Evolutionary conservation across 1,140 invertebrate species (phyloP).

Genomic region (Pararge aegeria): DNA sequence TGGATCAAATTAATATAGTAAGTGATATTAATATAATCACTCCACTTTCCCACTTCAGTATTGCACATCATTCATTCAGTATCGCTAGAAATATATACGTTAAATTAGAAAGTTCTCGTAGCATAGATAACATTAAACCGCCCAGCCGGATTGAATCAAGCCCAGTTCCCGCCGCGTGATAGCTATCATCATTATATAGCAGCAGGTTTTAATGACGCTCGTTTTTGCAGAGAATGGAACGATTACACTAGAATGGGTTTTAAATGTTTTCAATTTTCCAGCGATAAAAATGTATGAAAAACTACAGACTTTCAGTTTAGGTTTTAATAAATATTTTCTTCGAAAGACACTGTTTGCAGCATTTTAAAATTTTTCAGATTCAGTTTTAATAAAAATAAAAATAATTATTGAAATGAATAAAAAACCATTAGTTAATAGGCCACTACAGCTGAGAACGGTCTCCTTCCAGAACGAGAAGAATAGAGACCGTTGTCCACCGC

Average conservation of each 20-base stretch:
- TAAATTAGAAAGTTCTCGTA: neutral
- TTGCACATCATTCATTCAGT: too few species aligned
- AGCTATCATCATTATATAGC: slow-evolving; percentile 7
- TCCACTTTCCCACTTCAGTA: too few species aligned
- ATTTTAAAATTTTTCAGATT: neutral
- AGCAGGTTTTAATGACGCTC: slow-evolving; percentile 8
- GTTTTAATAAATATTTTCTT: slow-evolving; percentile 2
- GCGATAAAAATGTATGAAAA: slow-evolving; percentile 8
- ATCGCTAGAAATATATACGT: too few species aligned
- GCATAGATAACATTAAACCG: neutral
- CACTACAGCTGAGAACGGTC: too few species aligned
- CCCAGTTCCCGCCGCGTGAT: neutral
- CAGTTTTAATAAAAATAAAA: too few species aligned
- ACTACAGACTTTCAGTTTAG: neutral
- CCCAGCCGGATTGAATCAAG: neutral
- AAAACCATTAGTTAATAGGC: too few species aligned
- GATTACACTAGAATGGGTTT: slow-evolving; percentile 10
- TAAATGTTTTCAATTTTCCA: slow-evolving; percentile 13
- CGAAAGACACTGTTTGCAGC: neutral
- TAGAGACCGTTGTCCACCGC: too few species aligned
- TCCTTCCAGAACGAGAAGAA: too few species aligned
- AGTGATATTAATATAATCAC: too few species aligned
- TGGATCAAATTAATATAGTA: too few species aligned
- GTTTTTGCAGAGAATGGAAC: slow-evolving; percentile 9
- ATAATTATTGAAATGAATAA: too few species aligned